phyloP scores from a whole-genome alignment of 2,888 invertebrate genomes.

The Apamea anceps region DNA sequence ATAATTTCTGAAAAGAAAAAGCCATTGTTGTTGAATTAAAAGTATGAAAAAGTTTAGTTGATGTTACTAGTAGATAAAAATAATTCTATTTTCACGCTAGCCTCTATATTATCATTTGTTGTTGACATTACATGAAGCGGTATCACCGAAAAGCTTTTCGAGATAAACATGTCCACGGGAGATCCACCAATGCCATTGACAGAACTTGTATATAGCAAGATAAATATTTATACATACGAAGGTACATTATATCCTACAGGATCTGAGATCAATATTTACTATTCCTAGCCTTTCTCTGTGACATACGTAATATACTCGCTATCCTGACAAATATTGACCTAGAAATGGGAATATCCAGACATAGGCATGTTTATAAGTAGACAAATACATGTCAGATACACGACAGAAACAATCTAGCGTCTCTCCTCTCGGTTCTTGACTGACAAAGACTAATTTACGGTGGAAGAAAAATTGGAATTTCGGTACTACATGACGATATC shows the following conservation, averaged over 20 bases:
- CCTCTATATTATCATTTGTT: background rate
- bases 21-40: background rate
- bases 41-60: background rate
- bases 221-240: conserved; percentile 45
- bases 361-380: background rate
- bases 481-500: conserved; percentile 30
- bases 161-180: conserved; percentile 39
- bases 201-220: conserved; percentile 28
- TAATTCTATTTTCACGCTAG: conserved; percentile 2
- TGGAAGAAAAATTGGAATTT: conserved; percentile 68
- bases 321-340: conserved; percentile 52
- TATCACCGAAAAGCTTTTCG: conserved; percentile 15
- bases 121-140: conserved; percentile 14
- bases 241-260: conserved; percentile 23
- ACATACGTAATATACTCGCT: conserved; percentile 33
- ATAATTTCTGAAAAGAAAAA: background rate
- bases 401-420: conserved; percentile 59
- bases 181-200: conserved; percentile 16
- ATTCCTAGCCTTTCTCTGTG: conserved; percentile 39
- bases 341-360: conserved; percentile 39
- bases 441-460: conserved; percentile 69
- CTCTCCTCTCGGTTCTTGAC: conserved; percentile 47
- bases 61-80: background rate
- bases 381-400: conserved; percentile 39
- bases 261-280: conserved; percentile 50